phyloP scores from a whole-genome alignment of 2,888 invertebrate genomes.

The Esperia sulphurella region DNA sequence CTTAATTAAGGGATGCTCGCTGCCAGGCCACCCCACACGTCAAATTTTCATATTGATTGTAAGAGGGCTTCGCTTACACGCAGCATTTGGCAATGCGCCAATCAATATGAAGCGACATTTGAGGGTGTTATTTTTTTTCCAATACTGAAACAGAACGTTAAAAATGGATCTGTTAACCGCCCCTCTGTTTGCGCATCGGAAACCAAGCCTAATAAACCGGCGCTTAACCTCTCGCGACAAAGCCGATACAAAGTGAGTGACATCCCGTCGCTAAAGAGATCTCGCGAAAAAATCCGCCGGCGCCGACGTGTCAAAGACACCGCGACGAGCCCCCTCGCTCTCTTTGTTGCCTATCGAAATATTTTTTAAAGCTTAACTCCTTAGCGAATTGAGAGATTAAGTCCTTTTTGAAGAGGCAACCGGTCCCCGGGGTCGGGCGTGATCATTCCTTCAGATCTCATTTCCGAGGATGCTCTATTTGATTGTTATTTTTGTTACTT shows the following conservation, averaged over 20 bases:
- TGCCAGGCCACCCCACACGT: slow-evolving; percentile 65
- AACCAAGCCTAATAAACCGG: slow-evolving; percentile 75
- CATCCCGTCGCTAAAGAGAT: slow-evolving; percentile 72
- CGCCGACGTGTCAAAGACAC: slow-evolving; percentile 80
- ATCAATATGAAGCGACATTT: slow-evolving; percentile 45
- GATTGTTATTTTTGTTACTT: slow-evolving; percentile 78
- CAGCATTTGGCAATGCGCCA: slow-evolving; percentile 35
- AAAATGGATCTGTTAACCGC: slow-evolving; percentile 51
- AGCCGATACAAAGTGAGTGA: slow-evolving; percentile 78
- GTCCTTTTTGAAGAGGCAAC: slow-evolving; percentile 81
- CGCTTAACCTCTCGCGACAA: slow-evolving; percentile 77
- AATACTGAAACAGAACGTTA: slow-evolving; percentile 35
- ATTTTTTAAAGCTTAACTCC: slow-evolving; percentile 80
- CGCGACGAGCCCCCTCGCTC: slow-evolving; percentile 63
- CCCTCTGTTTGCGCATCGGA: slow-evolving; percentile 72
- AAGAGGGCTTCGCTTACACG: slow-evolving; percentile 45
- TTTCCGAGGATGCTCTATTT: slow-evolving; percentile 76
- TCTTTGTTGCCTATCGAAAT: slow-evolving; percentile 76
- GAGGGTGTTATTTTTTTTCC: slow-evolving; percentile 39
- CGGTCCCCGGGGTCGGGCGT: slow-evolving; percentile 77
- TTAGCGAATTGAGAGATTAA: slow-evolving; percentile 80
- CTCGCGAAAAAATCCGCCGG: slow-evolving; percentile 70
- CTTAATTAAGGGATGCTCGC: slow-evolving; percentile 75
- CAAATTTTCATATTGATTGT: slow-evolving; percentile 71
- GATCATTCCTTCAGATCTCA: slow-evolving; percentile 78